Percentiles rank a stretch among this genome's conserved stretches.
phyloP scores from a whole-genome alignment of 2,113 vertebrate species.

The Gobiocypris rarus region DNA sequence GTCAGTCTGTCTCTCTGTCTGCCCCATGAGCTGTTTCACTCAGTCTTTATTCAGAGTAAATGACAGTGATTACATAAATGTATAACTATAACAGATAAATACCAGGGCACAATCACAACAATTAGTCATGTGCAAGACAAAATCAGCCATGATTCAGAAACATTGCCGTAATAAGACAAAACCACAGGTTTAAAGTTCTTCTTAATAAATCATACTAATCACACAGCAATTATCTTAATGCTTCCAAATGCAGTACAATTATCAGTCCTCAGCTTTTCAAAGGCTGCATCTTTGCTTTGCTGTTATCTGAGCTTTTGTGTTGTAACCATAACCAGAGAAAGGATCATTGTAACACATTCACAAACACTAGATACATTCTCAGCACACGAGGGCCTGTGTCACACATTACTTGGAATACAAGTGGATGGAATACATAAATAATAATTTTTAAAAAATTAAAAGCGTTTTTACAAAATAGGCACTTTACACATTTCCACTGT shows the following conservation, averaged over 20 bases:
- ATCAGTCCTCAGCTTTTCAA: neutral
- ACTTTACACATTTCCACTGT: neutral
- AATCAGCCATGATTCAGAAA: neutral
- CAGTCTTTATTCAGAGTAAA: slow-evolving; percentile 2
- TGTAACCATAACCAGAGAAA: neutral
- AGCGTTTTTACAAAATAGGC: neutral
- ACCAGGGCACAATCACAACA: neutral
- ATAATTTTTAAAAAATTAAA: too few species aligned
- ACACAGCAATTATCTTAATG: neutral
- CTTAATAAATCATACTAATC: neutral
- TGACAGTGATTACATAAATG: slow-evolving; percentile 8
- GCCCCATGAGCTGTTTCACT: neutral
- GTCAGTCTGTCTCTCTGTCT: neutral
- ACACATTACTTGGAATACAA: neutral
- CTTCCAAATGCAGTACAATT: neutral
- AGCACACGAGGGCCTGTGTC: neutral
- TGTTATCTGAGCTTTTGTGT: neutral
- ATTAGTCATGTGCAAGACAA: neutral
- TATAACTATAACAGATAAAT: slow-evolving; percentile 4
- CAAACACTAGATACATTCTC: neutral
- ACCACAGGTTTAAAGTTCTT: neutral
- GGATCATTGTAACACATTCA: neutral
- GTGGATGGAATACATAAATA: too few species aligned
- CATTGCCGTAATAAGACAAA: neutral
- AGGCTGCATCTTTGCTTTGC: neutral